Evolutionary conservation across 2,113 vertebrate genomes (phyloP).

Genomic region (Aptenodytes forsteri): DNA sequence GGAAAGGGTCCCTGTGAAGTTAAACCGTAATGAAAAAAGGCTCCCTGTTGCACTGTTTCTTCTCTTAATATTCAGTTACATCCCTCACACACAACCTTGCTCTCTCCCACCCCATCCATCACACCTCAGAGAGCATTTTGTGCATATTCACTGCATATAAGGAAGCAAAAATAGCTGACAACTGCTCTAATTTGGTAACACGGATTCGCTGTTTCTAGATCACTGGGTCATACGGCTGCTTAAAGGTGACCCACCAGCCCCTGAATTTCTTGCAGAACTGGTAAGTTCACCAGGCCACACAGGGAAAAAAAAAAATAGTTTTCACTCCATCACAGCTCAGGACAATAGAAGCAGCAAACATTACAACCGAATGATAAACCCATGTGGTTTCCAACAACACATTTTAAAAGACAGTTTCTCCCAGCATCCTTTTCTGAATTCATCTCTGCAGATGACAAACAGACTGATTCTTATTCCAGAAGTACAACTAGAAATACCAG

Average conservation of each 20-base stretch:
- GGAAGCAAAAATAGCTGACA: conserved; percentile 15
- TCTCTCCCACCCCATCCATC: not conserved
- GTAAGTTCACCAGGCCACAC: not conserved
- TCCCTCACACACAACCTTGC: not conserved
- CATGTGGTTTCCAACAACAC: not conserved
- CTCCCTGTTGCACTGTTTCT: not conserved
- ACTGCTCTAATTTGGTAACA: conserved; percentile 24
- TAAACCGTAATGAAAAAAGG: not conserved
- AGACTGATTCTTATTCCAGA: not conserved
- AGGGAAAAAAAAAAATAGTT: not conserved
- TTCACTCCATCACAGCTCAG: not conserved
- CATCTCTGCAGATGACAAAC: not conserved
- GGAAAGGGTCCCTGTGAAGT: not conserved
- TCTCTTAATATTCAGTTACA: not conserved
- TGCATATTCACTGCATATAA: not conserved
- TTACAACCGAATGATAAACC: not conserved
- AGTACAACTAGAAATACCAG: not conserved
- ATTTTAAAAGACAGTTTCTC: not conserved
- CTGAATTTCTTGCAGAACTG: not conserved
- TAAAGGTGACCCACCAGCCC: conserved; percentile 25
- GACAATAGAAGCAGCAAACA: not conserved
- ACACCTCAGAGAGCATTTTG: conserved; percentile 5
- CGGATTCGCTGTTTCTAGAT: not conserved
- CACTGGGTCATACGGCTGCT: conserved; percentile 1
- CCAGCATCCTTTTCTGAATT: not conserved